A percentile compares a stretch with the other conserved stretches of the same genome.
phyloP scores from a whole-genome alignment of 2,888 invertebrate genomes.

The Rhagonycha fulva region DNA sequence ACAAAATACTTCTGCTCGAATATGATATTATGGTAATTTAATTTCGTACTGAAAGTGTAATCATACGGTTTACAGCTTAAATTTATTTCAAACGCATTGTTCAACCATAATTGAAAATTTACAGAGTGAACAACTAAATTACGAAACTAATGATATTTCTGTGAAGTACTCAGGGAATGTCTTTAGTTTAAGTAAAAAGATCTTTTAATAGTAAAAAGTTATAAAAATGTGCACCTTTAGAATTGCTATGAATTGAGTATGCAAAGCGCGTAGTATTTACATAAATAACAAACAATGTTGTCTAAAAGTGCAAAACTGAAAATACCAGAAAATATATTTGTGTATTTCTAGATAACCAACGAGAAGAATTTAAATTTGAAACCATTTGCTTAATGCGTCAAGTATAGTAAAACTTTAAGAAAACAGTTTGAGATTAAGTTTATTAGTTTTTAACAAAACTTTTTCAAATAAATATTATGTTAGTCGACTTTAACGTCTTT shows the following conservation, averaged over 20 bases:
- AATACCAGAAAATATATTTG: neutral
- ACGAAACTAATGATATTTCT: neutral
- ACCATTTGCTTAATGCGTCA: constrained; percentile 18
- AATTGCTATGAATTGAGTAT: neutral
- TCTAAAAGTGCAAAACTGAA: constrained; percentile 5
- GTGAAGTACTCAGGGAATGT: too few relatives aligned
- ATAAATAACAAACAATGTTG: constrained; percentile 3
- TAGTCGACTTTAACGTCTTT: neutral
- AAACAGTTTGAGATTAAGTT: constrained; percentile 15
- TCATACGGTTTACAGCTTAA: neutral
- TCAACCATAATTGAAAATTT: neutral
- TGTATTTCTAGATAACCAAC: constrained; percentile 11
- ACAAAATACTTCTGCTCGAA: neutral
- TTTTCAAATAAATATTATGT: neutral
- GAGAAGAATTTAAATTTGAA: constrained; percentile 19
- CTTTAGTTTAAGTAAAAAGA: neutral
- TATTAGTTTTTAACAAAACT: constrained; percentile 17
- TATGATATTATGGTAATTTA: neutral
- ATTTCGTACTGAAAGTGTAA: neutral
- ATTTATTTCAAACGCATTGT: neutral
- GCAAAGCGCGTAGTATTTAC: neutral
- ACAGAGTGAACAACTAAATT: neutral
- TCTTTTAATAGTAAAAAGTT: neutral
- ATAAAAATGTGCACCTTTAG: neutral
- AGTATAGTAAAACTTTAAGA: constrained; percentile 11